Evolutionary conservation across 1,140 invertebrate genomes (phyloP), one percentile per base, ranked within the genome.

Genomic region (Rhyacophila brunnea): DNA sequence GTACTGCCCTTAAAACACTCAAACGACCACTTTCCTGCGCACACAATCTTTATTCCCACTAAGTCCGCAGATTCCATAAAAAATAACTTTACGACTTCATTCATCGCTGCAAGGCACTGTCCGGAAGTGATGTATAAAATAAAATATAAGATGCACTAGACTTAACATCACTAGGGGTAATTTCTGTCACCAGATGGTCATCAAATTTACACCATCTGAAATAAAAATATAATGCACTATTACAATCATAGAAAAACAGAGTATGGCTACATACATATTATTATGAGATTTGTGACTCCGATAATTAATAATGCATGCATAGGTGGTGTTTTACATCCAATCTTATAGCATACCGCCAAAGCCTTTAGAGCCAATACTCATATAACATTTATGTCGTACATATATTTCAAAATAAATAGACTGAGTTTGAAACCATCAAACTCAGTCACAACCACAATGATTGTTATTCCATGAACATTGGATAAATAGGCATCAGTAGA

Each of bases 131-230:
- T 1, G 83, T 80, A 71, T 92, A 94, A 75, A 92, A 92, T 20
- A 93, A 74, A 60, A 92, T 85, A 72, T 93, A 92, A 4, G 88
- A 89, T 46, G 86, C 89, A 60, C 85, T 81, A 10, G 86, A 85
- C 60, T 83, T 86, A 1, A 95, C 88, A 69, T 86, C 83, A 35
- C 76, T 81, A 2, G 77, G 66, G 1, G 83, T 80, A 36, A 94
- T 85, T 65, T 88, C 85, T 2, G 83, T 84, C 4, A 95, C 91
- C 32, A 89, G 83, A 61, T 91, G 86, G 71, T 96, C 93, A 76
- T 96, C 93, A 76, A 88, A 96, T 70, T 93, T 93, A 75, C 87
- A 91, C 93, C 93, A 96, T 69, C 84, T 87, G 70, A 42, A 74
- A 64, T 54, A 60, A 58, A 58, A 68, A 58, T 65, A 47, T 19